phyloP scores from a whole-genome alignment of 2,797 vertebrate species.

The Sebastes wilsoni region DNA sequence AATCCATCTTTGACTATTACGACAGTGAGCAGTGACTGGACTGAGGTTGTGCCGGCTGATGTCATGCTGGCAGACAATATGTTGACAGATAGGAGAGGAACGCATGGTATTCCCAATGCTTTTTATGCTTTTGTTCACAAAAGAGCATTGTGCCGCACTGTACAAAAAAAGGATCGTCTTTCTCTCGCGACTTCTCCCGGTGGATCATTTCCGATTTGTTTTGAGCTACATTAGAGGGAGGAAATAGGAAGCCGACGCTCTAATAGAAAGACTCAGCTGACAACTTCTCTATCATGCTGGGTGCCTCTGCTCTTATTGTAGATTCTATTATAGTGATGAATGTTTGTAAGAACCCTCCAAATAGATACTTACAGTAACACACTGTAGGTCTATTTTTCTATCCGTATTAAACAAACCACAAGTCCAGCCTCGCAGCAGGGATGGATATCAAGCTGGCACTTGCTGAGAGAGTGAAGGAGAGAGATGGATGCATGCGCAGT shows the following conservation, averaged over 20 bases:
- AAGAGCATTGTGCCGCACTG: background rate
- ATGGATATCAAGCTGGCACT: constrained; percentile 39
- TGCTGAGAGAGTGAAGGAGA: constrained; percentile 1
- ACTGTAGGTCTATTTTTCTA: constrained; percentile 9
- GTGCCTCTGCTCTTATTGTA: background rate
- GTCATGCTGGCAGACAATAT: constrained; percentile 21
- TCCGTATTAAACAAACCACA: constrained; percentile 18
- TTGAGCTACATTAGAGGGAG: background rate
- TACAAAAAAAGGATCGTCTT: background rate
- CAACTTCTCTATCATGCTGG: constrained; percentile 11
- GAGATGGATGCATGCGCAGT: background rate
- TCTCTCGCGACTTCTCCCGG: constrained; percentile 5
- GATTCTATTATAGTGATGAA: constrained; percentile 9
- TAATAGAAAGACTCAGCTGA: constrained; percentile 17
- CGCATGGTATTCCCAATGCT: background rate
- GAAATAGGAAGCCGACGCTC: background rate
- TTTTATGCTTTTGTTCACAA: constrained; percentile 22
- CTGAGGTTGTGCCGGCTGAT: constrained; percentile 19
- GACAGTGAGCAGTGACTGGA: constrained; percentile 25
- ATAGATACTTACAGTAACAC: background rate
- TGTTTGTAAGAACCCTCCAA: background rate
- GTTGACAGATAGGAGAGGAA: constrained; percentile 16
- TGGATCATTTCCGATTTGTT: constrained; percentile 22
- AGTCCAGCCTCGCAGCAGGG: constrained; percentile 36
- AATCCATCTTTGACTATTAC: constrained; percentile 49